Percentiles rank a stretch among this genome's conserved stretches.
phyloP scores from a whole-genome alignment of 2,888 invertebrate species.

The Strigamia transsilvanica region DNA sequence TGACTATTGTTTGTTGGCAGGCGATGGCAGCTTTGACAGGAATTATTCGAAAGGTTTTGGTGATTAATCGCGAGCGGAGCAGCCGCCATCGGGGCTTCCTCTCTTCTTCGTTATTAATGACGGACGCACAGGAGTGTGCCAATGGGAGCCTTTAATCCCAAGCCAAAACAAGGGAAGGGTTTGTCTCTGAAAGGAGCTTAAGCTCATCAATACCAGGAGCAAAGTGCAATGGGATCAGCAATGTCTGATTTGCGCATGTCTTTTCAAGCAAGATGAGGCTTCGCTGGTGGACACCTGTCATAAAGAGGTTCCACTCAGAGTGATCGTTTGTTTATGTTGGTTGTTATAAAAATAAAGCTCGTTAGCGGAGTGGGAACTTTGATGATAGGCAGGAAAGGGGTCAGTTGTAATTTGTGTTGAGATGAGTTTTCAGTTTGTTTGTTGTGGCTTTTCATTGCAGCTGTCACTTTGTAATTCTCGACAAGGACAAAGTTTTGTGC shows the following conservation, averaged over 20 bases:
- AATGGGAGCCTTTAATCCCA: conserved; percentile 37
- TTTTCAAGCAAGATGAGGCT: background rate
- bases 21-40: conserved; percentile 10
- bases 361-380: background rate
- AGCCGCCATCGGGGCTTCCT: background rate
- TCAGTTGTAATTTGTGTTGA: conserved; percentile 24
- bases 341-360: conserved; percentile 24
- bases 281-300: conserved; percentile 22
- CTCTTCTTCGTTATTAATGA: conserved; percentile 16
- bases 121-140: conserved; percentile 26
- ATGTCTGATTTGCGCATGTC: conserved; percentile 35
- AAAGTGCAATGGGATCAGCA: conserved; percentile 45
- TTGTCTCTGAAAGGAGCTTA: conserved; percentile 29
- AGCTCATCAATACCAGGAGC: conserved; percentile 33
- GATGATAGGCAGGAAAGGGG: conserved; percentile 7
- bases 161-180: conserved; percentile 40
- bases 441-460: conserved; percentile 37
- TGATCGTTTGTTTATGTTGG: background rate
- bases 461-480: conserved; percentile 40
- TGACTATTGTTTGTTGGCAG: background rate
- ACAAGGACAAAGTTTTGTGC: conserved; percentile 13
- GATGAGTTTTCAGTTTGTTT: background rate
- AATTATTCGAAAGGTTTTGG: conserved; percentile 42
- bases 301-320: background rate
- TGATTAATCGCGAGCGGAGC: conserved; percentile 22